These are phyloP conservation scores for Eurystomus glaucurus DNA, from an alignment of 2,797 vertebrate genomes.

Conservation along the genomic window DNA sequence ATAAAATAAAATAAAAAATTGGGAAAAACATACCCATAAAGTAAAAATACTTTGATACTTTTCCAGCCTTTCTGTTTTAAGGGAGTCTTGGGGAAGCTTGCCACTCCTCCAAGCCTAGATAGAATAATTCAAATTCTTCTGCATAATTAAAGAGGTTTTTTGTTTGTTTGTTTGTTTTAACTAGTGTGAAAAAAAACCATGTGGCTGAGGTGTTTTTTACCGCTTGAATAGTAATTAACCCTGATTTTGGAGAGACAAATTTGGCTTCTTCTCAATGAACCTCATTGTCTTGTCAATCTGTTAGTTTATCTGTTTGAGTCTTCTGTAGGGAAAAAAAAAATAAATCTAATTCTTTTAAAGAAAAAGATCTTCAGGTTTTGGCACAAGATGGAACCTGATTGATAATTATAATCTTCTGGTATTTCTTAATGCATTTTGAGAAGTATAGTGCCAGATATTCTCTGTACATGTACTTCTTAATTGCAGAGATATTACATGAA, in stretches of 20 bases:
- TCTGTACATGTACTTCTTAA: not conserved
- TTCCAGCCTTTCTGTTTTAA: not conserved
- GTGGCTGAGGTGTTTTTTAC: not conserved
- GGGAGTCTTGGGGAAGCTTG: not conserved
- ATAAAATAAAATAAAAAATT: not conserved
- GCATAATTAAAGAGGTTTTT: not conserved
- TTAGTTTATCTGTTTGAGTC: not conserved
- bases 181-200: not conserved
- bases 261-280: not conserved
- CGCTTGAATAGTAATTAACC: not conserved
- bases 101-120: not conserved
- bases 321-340: not conserved
- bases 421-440: not conserved
- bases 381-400: not conserved
- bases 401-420: not conserved
- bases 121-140: not conserved
- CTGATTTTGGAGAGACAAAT: not conserved
- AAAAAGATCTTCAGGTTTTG: not conserved
- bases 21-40: not conserved
- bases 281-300: not conserved
- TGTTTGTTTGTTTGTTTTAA: not conserved
- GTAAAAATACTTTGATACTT: not conserved
- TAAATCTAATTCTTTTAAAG: not conserved
- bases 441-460: not conserved
- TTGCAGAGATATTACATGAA: not conserved